A percentile compares a stretch with the other conserved stretches of the same genome.
phyloP scores from a whole-genome alignment of 2,888 invertebrate genomes.

The Polyploca ridens region DNA sequence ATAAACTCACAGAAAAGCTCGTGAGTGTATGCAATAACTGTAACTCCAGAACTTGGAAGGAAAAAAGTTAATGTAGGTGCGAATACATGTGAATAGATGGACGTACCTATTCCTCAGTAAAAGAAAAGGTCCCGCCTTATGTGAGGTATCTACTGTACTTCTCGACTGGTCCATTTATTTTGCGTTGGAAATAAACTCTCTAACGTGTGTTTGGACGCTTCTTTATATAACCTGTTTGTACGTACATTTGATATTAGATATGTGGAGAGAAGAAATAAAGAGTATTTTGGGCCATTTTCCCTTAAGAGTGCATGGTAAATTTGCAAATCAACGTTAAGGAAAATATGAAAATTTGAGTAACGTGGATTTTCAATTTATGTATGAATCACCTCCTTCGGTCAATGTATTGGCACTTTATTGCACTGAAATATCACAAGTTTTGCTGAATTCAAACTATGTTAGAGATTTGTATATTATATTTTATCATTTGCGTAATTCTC shows the following conservation, averaged over 20 bases:
- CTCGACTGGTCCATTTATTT: constrained; percentile 46
- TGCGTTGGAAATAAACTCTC: constrained; percentile 47
- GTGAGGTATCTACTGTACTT: constrained; percentile 24
- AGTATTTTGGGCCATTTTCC: neutral
- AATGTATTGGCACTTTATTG: no score
- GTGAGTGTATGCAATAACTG: constrained; percentile 24
- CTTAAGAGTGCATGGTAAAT: no score
- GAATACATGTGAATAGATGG: constrained; percentile 11
- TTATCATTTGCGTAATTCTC: no score
- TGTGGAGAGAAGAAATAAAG: neutral
- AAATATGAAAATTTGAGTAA: no score
- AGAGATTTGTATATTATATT: no score
- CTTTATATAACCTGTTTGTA: constrained; percentile 7
- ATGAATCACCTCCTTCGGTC: no score
- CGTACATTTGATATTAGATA: neutral
- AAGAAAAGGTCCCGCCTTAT: constrained; percentile 33
- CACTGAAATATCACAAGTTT: no score
- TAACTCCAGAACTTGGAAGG: constrained; percentile 29
- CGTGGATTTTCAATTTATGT: no score
- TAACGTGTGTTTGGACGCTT: constrained; percentile 20
- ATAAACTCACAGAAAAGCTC: constrained; percentile 11
- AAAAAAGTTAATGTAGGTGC: constrained; percentile 34
- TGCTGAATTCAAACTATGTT: no score
- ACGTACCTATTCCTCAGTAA: constrained; percentile 33
- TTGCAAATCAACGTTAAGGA: no score